Conservation (phyloP, 2,888 invertebrate genomes). For the Diadromus collaris region DNA sequence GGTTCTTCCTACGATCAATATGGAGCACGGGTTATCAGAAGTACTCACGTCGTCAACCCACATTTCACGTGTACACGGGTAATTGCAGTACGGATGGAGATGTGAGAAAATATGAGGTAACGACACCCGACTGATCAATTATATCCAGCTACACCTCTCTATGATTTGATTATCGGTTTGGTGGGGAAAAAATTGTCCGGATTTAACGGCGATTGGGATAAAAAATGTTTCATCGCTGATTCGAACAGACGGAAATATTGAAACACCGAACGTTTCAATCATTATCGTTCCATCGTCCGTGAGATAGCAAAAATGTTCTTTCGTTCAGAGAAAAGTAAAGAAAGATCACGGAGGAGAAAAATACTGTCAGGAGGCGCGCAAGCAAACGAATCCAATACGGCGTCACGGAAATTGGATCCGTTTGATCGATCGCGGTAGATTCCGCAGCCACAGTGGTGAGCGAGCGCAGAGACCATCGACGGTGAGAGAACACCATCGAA, state of each 20-base stretch:
- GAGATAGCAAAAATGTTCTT: constrained; percentile 11
- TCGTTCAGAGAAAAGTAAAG: background rate
- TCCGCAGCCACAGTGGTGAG: background rate
- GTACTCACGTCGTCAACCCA: background rate
- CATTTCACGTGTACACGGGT: background rate
- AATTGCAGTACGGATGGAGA: background rate
- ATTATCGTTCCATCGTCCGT: background rate
- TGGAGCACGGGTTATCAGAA: background rate
- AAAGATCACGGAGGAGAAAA: constrained; percentile 3
- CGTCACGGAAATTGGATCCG: constrained; percentile 21
- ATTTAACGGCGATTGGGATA: background rate
- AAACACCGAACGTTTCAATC: background rate
- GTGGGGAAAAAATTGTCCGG: background rate
- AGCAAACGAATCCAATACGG: background rate
- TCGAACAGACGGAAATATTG: background rate
- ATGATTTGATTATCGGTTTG: background rate
- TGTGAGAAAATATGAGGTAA: background rate
- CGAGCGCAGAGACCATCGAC: background rate
- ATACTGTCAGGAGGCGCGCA: background rate
- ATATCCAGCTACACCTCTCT: background rate
- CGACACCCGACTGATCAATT: background rate
- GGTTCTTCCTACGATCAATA: background rate
- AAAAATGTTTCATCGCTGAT: background rate
- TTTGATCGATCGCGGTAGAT: constrained; percentile 18
- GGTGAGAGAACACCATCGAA: background rate